Evolutionary conservation across 2,797 vertebrate species (phyloP).

Genomic region (Taenioides sp.): DNA sequence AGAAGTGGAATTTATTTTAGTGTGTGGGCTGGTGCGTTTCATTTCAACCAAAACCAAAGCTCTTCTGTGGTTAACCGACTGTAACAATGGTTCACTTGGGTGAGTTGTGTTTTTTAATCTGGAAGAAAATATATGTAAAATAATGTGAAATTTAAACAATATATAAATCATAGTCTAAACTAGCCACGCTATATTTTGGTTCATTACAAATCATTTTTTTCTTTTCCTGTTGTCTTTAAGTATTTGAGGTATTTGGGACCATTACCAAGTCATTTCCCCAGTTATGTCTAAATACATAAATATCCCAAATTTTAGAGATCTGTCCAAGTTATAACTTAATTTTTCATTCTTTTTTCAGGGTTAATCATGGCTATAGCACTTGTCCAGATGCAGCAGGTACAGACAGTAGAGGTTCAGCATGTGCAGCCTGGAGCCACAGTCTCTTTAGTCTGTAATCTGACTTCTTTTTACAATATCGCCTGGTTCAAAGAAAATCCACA

Average conservation of each 20-base stretch:
- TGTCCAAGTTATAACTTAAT: background rate
- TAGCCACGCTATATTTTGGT: background rate
- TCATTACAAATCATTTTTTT: background rate
- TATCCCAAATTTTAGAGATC: background rate
- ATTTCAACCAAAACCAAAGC: background rate
- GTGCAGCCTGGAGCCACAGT: conserved; percentile 21
- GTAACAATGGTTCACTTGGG: background rate
- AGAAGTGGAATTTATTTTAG: conserved; percentile 15
- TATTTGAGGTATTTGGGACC: too few relatives aligned
- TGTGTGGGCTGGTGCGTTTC: conserved; percentile 19
- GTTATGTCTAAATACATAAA: background rate
- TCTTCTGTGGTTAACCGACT: background rate
- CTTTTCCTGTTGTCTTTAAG: too few relatives aligned
- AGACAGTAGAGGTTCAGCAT: conserved; percentile 20
- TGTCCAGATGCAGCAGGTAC: background rate
- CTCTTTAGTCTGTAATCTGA: conserved; percentile 34
- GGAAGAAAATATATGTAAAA: too few relatives aligned
- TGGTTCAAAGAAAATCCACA: conserved; percentile 31
- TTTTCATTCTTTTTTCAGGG: conserved; percentile 20
- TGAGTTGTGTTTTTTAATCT: conserved; percentile 22
- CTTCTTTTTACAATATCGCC: conserved; percentile 24
- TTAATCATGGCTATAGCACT: background rate
- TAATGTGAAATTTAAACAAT: background rate
- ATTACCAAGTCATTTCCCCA: too few relatives aligned
- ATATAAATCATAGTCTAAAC: background rate